These are phyloP conservation scores for Psittacula echo DNA, from an alignment of 2,797 vertebrate species.

Conservation along the genomic window DNA sequence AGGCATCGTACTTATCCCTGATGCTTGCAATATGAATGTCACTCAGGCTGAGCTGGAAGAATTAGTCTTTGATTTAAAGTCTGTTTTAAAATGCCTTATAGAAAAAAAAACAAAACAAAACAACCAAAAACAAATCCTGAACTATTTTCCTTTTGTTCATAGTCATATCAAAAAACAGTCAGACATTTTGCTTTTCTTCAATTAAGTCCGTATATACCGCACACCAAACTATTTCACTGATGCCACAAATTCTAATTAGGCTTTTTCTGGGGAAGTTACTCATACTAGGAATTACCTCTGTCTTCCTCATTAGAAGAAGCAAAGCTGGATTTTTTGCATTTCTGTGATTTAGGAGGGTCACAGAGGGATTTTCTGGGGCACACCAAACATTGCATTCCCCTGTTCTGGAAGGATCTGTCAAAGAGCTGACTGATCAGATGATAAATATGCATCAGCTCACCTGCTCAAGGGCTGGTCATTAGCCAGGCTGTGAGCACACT, in stretches of 20 bases:
- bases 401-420: background rate
- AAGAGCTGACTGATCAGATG: background rate
- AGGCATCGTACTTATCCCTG: background rate
- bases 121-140: background rate
- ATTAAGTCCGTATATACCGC: background rate
- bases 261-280: background rate
- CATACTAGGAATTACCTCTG: background rate
- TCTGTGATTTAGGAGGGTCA: background rate
- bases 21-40: background rate
- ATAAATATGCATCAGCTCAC: background rate
- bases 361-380: background rate
- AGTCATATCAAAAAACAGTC: background rate
- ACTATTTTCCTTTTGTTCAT: background rate
- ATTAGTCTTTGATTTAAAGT: background rate
- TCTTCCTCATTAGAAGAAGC: background rate
- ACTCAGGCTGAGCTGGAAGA: background rate
- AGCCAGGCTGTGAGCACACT: background rate
- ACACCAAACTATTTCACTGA: background rate
- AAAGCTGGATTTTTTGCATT: background rate
- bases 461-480: background rate
- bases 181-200: background rate
- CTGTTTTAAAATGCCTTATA: background rate
- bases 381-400: background rate
- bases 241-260: background rate
- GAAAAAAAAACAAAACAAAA: background rate